Conservation (phyloP, 2,888 invertebrate species). For the Archips crataeganus region DNA sequence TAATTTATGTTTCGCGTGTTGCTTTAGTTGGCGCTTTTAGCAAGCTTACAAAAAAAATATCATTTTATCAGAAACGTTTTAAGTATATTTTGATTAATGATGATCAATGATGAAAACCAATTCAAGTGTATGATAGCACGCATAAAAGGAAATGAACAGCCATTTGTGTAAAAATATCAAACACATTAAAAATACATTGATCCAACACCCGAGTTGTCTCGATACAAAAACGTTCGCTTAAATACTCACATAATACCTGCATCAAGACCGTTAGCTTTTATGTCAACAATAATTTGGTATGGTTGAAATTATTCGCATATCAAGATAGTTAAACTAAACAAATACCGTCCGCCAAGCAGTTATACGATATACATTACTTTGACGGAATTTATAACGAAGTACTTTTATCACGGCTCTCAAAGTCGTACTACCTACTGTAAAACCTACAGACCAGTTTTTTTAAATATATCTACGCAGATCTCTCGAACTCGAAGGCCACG, state of each 20-base stretch:
- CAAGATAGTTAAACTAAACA: not conserved
- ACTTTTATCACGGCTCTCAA: not conserved
- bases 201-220: constrained; percentile 2
- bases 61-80: not conserved
- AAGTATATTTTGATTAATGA: constrained; percentile 13
- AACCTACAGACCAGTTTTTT: not conserved
- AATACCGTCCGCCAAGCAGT: not conserved
- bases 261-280: not conserved
- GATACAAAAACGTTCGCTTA: not conserved
- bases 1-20: constrained; percentile 30
- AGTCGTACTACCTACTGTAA: not conserved
- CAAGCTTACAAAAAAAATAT: constrained; percentile 3
- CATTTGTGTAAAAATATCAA: constrained; percentile 27
- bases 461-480: not conserved
- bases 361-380: not conserved
- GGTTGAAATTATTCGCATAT: not conserved
- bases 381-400: not conserved
- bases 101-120: constrained; percentile 20
- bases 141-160: constrained; percentile 25
- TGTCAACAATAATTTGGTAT: not conserved
- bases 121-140: not conserved
- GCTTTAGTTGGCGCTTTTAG: constrained; percentile 13
- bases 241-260: not conserved
- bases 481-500: not conserved
- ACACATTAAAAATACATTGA: constrained; percentile 34